Conservation (phyloP, 2,113 vertebrate genomes). For the Caranx melampygus region DNA sequence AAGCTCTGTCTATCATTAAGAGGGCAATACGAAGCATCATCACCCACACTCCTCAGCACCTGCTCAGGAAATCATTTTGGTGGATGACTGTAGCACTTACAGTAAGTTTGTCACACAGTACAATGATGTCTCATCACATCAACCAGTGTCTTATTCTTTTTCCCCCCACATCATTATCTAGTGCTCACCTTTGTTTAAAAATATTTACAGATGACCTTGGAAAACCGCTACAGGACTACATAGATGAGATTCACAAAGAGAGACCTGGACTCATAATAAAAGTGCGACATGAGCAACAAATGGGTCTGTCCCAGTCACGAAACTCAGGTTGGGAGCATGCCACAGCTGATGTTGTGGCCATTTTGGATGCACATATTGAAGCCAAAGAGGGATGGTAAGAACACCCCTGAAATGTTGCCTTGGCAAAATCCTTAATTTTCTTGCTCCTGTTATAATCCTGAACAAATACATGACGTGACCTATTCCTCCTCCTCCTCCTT, state of each 20-base stretch:
- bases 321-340: constrained; percentile 80
- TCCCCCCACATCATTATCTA: neutral
- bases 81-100: constrained; percentile 85
- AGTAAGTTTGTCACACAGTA: constrained; percentile 65
- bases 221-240: constrained; percentile 39
- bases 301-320: constrained; percentile 79
- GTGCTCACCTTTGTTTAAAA: neutral
- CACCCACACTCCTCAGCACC: constrained; percentile 75
- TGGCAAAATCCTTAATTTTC: neutral
- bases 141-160: too few relatives aligned
- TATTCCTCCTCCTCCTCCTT: neutral
- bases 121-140: neutral
- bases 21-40: constrained; percentile 82
- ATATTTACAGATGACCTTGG: constrained; percentile 71
- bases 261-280: constrained; percentile 68
- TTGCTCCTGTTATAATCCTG: neutral
- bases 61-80: constrained; percentile 86
- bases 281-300: constrained; percentile 72
- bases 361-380: constrained; percentile 86
- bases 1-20: constrained; percentile 84
- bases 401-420: neutral
- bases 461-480: neutral
- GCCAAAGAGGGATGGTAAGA: constrained; percentile 71
- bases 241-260: constrained; percentile 55
- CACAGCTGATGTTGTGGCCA: constrained; percentile 82